Evolutionary conservation across 2,113 vertebrate genomes (phyloP), one percentile per base, ranked within the genome.

Genomic region (Rhizomys pruinosus): DNA sequence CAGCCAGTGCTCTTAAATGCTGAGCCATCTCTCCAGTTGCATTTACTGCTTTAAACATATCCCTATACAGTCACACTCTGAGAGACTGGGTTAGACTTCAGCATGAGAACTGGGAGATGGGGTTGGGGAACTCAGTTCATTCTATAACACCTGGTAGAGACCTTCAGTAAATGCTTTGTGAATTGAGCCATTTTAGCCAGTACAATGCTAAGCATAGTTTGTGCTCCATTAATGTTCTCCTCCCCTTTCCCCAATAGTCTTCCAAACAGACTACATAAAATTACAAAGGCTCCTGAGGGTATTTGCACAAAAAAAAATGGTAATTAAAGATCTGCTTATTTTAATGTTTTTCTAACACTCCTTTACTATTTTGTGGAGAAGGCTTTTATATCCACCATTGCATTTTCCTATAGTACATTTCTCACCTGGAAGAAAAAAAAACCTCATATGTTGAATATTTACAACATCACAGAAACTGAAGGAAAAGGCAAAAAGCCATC

Each of bases 281-380:
- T 63, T 90, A 57, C 1, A 44, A 64, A 80, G 73, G 16, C 27
- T 92, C 79, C 23, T 39, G 55, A 89, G n/a, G 47, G 23, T 44
- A 93, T 84, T 80, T 79, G n/a, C n/a, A n/a, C n/a, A n/a, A 76
- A 87, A 22, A 87, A 42, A 86, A 88, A 79, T 82, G 27, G 57
- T 86, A 91, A 69, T 72, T 52, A 63, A 96, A 94, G 15, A 39
- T 80, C 42, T 94, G 29, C 52, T 89, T 90, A 74, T 55, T 92
- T 95, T 93, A 95, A 66, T 37, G 37, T 80, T 66, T 89, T 87
- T 92, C 16, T 27, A 86, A 44, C n/a, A 85, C 86, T 55, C 39
- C 34, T 87, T 92, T 25, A 42, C 59, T 89, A 27, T 5, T 86
- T 80, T 91, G 52, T 89, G 44, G 29, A 68, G 92, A 74, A 78